phyloP scores from a whole-genome alignment of 2,797 vertebrate genomes.

The Chelidonichthys spinosus region DNA sequence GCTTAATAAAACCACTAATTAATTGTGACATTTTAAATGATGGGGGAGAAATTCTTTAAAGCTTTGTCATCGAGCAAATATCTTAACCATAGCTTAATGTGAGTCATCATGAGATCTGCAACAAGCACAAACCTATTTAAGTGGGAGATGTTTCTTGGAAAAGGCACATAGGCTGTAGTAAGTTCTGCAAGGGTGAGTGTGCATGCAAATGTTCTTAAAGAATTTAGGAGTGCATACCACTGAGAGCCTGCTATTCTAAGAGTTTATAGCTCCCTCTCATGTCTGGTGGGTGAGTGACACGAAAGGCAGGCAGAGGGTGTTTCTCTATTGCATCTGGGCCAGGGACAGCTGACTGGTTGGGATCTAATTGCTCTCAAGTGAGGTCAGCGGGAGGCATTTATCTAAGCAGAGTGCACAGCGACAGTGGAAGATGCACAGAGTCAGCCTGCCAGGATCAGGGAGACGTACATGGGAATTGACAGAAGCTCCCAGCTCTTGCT shows the following conservation, averaged over 20 bases:
- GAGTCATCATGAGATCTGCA: slow-evolving; percentile 38
- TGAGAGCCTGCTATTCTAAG: slow-evolving; percentile 72
- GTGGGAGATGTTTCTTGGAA: slow-evolving; percentile 37
- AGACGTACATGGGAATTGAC: slow-evolving; percentile 93
- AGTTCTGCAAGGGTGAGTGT: slow-evolving; percentile 42
- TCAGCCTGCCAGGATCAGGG: slow-evolving; percentile 83
- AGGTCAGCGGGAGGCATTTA: slow-evolving; percentile 99
- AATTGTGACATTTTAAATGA: slow-evolving; percentile 70
- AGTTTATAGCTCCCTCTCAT: slow-evolving; percentile 94
- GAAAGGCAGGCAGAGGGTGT: slow-evolving; percentile 76
- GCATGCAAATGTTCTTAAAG: slow-evolving; percentile 63
- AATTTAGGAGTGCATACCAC: slow-evolving; percentile 71
- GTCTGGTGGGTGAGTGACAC: slow-evolving; percentile 87
- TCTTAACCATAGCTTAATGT: slow-evolving; percentile 23
- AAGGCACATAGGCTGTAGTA: slow-evolving; percentile 38
- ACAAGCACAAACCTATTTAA: slow-evolving; percentile 25
- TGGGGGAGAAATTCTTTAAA: slow-evolving; percentile 44
- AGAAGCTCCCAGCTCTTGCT: slow-evolving; percentile 87
- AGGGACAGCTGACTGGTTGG: slow-evolving; percentile 98
- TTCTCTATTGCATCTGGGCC: slow-evolving; percentile 69
- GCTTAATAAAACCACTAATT: slow-evolving; percentile 49
- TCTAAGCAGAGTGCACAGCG: slow-evolving; percentile 90
- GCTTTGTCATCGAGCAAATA: slow-evolving; percentile 45
- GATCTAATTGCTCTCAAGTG: slow-evolving; percentile 98
- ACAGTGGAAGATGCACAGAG: slow-evolving; percentile 90